Percentiles rank a stretch among this genome's conserved stretches.
Conservation (phyloP, 1,140 invertebrate genomes). For the Coptotermes formosanus region DNA sequence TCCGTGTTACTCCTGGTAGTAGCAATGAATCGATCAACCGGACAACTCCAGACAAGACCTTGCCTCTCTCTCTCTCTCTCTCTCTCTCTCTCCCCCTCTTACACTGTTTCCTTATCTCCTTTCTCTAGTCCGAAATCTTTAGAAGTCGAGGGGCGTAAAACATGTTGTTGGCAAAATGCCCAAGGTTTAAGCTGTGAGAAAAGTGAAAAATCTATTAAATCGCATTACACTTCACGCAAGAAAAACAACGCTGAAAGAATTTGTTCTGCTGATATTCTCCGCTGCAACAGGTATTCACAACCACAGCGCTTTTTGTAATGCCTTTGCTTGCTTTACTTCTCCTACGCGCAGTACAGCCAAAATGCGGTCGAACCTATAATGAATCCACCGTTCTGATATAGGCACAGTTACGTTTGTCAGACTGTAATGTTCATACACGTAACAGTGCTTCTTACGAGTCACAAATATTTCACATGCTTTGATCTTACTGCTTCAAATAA, state of each 20-base stretch:
- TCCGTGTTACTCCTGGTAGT: neutral
- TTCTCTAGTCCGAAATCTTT: neutral
- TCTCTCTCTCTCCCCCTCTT: neutral
- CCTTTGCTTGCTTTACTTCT: neutral
- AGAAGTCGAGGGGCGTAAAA: neutral
- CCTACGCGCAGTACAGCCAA: too few species aligned
- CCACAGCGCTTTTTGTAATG: neutral
- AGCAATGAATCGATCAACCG: neutral
- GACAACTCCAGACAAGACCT: constrained; percentile 13
- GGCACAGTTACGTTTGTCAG: too few species aligned
- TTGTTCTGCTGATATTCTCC: neutral
- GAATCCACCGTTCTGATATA: too few species aligned
- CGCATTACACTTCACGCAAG: neutral
- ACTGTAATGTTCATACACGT: too few species aligned
- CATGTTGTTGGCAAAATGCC: neutral
- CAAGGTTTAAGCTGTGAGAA: neutral
- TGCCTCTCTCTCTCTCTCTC: neutral
- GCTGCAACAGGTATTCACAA: neutral
- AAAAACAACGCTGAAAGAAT: neutral
- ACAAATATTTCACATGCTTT: too few species aligned
- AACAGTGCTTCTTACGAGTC: too few species aligned
- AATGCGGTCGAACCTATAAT: too few species aligned
- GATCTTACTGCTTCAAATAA: too few species aligned
- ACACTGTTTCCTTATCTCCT: neutral
- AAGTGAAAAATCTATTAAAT: neutral